Percentiles rank a stretch among this genome's conserved stretches.
Evolutionary conservation across 2,797 vertebrate genomes (phyloP).

Genomic region (Cuculus canorus): DNA sequence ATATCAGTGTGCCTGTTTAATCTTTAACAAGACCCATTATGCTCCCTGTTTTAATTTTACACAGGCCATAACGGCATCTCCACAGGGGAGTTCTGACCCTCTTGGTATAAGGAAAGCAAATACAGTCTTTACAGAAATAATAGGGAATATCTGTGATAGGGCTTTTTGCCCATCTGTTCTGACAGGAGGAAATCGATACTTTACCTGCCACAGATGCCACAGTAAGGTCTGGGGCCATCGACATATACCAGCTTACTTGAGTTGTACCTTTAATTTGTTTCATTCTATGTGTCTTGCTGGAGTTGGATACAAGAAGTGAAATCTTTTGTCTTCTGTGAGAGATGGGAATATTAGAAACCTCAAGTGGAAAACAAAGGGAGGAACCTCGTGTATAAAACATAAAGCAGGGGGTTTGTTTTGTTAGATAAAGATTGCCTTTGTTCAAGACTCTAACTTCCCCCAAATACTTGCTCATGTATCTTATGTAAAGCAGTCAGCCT

Average conservation of each 20-base stretch:
- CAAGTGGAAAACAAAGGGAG: background rate
- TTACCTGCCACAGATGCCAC: background rate
- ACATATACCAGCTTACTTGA: background rate
- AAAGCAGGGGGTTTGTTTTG: background rate
- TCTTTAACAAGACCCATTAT: conserved; percentile 67
- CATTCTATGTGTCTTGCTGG: background rate
- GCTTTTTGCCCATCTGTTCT: background rate
- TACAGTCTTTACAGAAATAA: conserved; percentile 35
- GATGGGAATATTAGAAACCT: background rate
- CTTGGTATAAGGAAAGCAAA: background rate
- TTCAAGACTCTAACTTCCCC: background rate
- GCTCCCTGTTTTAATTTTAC: conserved; percentile 53
- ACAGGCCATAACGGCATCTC: background rate
- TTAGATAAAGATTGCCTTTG: background rate
- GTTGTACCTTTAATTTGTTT: conserved; percentile 24
- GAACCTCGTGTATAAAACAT: background rate
- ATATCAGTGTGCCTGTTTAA: conserved; percentile 66
- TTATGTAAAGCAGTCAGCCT: background rate
- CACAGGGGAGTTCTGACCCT: conserved; percentile 29
- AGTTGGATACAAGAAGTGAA: background rate
- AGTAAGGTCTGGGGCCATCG: background rate
- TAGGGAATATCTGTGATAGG: conserved; percentile 1
- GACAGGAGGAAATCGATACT: background rate
- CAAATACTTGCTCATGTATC: background rate
- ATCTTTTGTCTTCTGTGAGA: background rate